Base-by-base conservation (phyloP, 2,888 invertebrate species). In the Hirtodrosophila alboralis region DNA sequence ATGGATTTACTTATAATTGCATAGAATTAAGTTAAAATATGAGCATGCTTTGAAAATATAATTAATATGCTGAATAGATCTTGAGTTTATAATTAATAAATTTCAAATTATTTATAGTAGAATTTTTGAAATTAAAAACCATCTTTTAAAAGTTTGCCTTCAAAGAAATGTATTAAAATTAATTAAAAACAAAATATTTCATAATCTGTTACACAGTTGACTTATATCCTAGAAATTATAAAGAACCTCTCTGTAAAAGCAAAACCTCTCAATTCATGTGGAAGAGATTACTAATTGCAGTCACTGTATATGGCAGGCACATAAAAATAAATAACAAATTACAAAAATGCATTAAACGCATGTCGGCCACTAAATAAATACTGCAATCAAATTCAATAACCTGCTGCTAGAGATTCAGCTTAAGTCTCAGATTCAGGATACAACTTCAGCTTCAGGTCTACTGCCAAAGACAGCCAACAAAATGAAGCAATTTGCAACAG, bases 371-470 rank as follows among this genome's bases (percentile, higher is more conserved):
- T 61, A 61, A 66, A 75, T 72, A 78, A 78, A 77, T 75, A 77
- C 71, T 56, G 78, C 75, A 84, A 76, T 72, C 80, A 74, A 84
- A 84, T 84, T 80, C 71, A 79, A 80, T 84, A 80, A 69, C 80
- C 84, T 83, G 83, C 73, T 72, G 73, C 53, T 30, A 27, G 6
- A 27, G 45, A 18, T 36, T 23, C 43, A 18, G 51, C 36, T 21
- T 40, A 23, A 33, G 48, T 18, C 12, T 14, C 9, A 37, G 27
- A 5, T 13, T 13, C 6, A n/a, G n/a, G n/a, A n/a, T n/a, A n/a
- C n/a, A n/a, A n/a, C n/a, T n/a, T n/a, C n/a, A 26, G 38, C 14
- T 14, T 16, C 47, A 37, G 12, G 28, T 13, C 31, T 48, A 54
- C 65, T 38, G 56, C 45, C 53, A 21, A 30, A 49, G 49, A 64